These are phyloP conservation scores for Phragmatobia fuliginosa DNA, from an alignment of 2,888 invertebrate genomes.

Conservation along the genomic window DNA sequence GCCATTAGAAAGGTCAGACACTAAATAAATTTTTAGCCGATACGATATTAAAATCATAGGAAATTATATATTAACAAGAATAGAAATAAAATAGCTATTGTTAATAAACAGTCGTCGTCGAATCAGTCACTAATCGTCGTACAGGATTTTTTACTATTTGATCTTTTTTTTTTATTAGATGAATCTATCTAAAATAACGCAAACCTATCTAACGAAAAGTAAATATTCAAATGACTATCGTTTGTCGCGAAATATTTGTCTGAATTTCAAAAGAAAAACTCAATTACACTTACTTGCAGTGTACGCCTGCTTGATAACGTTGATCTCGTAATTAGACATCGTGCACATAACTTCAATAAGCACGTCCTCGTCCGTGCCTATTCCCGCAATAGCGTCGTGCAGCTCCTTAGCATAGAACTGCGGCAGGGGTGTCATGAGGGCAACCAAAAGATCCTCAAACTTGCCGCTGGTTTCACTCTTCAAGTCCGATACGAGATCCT, in stretches of 20 bases:
- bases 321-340: constrained; percentile 94
- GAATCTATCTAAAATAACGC: background rate
- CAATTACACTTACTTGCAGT: constrained; percentile 88
- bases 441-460: constrained; percentile 94
- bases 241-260: background rate
- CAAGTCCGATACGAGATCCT: constrained; percentile 93
- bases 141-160: too few species aligned
- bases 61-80: too few species aligned
- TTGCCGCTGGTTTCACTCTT: constrained; percentile 96
- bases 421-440: constrained; percentile 93
- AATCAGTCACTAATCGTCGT: too few species aligned
- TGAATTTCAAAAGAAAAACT: background rate
- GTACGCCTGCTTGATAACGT: constrained; percentile 92
- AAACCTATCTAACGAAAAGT: background rate
- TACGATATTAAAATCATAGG: too few species aligned
- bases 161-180: too few species aligned
- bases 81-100: too few species aligned
- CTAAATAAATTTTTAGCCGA: too few species aligned
- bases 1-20: background rate
- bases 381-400: constrained; percentile 93
- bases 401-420: constrained; percentile 95
- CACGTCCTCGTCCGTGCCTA: constrained; percentile 94
- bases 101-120: too few species aligned
- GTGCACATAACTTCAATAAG: constrained; percentile 96
- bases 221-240: background rate